Percentiles rank a stretch among this genome's conserved stretches.
These are phyloP conservation scores for Caprella mutica DNA, from an alignment of 2,888 invertebrate species.

Conservation along the genomic window DNA sequence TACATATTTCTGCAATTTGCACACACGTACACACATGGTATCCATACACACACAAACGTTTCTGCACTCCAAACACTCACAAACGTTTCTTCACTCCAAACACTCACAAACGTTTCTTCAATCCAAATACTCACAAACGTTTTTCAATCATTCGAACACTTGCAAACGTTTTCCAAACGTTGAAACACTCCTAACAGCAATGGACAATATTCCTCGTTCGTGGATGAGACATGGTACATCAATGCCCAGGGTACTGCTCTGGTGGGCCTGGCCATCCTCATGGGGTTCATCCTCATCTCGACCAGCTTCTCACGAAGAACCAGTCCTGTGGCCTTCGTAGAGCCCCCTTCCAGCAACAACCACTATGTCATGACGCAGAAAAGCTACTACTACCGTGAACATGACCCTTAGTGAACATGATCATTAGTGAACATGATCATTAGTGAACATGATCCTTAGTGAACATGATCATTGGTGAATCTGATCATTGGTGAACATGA, in stretches of 20 bases:
- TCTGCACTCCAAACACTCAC: too few relatives aligned
- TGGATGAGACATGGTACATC: conserved; percentile 55
- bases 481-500: conserved; percentile 25
- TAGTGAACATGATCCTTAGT: conserved; percentile 18
- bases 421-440: too few relatives aligned
- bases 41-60: neutral
- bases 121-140: too few relatives aligned
- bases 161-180: too few relatives aligned
- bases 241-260: conserved; percentile 57
- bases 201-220: conserved; percentile 47
- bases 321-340: conserved; percentile 32
- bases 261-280: conserved; percentile 52
- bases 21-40: neutral
- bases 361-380: conserved; percentile 33
- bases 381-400: conserved; percentile 25
- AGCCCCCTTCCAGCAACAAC: conserved; percentile 23
- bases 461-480: too few relatives aligned
- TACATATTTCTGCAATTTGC: neutral
- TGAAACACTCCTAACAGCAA: too few relatives aligned
- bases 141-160: too few relatives aligned
- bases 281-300: conserved; percentile 48
- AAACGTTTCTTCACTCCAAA: too few relatives aligned
- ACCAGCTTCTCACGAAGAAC: conserved; percentile 24
- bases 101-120: too few relatives aligned
- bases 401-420: conserved; percentile 8